phyloP scores from a whole-genome alignment of 2,113 vertebrate species.

The Psephotus haematonotus region DNA sequence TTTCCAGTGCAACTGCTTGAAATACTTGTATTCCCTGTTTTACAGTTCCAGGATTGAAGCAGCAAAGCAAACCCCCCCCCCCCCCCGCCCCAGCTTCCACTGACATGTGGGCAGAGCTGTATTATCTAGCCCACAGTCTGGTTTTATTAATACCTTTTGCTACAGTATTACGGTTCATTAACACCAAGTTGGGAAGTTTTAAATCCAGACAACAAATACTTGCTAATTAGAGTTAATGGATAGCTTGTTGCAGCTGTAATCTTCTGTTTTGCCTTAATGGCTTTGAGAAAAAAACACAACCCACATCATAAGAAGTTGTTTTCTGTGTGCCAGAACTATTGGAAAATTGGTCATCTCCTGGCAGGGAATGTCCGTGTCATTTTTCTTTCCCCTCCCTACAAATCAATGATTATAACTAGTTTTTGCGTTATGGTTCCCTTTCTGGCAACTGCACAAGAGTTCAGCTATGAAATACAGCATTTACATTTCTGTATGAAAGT shows the following conservation, averaged over 20 bases:
- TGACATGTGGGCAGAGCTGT: neutral
- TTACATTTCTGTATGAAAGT: constrained; percentile 14
- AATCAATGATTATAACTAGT: constrained; percentile 15
- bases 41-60: neutral
- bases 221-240: constrained; percentile 51
- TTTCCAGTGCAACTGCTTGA: neutral
- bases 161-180: constrained; percentile 40
- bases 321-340: constrained; percentile 11
- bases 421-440: neutral
- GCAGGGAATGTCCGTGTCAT: neutral
- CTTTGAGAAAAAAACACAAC: neutral
- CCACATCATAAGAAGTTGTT: neutral
- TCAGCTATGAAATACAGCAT: neutral
- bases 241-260: constrained; percentile 41
- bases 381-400: constrained; percentile 11
- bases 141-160: constrained; percentile 40
- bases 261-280: constrained; percentile 31
- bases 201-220: constrained; percentile 48
- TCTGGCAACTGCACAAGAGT: neutral
- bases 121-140: neutral
- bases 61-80: neutral
- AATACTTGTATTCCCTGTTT: neutral
- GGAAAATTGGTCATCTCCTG: constrained; percentile 58
- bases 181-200: constrained; percentile 30
- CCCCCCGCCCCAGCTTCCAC: neutral